Evolutionary conservation across 2,797 vertebrate species (phyloP), one percentile per base, ranked within the genome.

Genomic region (Hephaestus fuliginosus): DNA sequence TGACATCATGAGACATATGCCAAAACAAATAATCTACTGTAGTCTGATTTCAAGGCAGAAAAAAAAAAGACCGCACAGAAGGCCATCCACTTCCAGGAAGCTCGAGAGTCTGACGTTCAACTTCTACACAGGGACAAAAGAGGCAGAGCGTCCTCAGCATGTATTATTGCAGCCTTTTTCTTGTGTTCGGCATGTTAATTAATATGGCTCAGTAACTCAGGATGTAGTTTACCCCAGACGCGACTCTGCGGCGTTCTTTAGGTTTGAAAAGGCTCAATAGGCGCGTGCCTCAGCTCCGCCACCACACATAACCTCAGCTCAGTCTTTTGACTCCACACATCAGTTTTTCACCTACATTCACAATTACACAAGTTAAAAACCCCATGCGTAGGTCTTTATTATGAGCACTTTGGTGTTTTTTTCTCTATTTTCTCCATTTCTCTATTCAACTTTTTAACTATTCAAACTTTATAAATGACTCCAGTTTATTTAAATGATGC

Each of bases 151-250:
- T 60, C 14, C 43, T 74, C 7, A 56, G 41, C 41, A 22, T 48
- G 51, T 20, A 13, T 64, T 25, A 39, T 13, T 52, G 7, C 6
- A 13, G 43, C 18, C 36, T 53, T 43, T 36, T 14, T 72, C 41
- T 52, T 48, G 61, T 49, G 46, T 36, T 46, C 49, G 58, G 65
- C 52, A 33, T 74, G 67, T 71, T 33, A 43, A 71, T 72, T 44
- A 8, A 72, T 80, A 57, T 30, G 22, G 56, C 53, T 86, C 57
- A 69, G 20, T 71, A 56, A 72, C 36, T 81, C 46, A 52, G 41
- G 36, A 67, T 30, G 55, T 55, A 75, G 51, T 51, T 69, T 28
- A 18, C 22, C 61, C 39, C 49, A 43, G 13, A 56, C 20, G 58
- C 1, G 5, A 58, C 71, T 51, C 15, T 0, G 60, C 14, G 15